phyloP scores from a whole-genome alignment of 2,888 invertebrate species.

The Endomychus coccineus region DNA sequence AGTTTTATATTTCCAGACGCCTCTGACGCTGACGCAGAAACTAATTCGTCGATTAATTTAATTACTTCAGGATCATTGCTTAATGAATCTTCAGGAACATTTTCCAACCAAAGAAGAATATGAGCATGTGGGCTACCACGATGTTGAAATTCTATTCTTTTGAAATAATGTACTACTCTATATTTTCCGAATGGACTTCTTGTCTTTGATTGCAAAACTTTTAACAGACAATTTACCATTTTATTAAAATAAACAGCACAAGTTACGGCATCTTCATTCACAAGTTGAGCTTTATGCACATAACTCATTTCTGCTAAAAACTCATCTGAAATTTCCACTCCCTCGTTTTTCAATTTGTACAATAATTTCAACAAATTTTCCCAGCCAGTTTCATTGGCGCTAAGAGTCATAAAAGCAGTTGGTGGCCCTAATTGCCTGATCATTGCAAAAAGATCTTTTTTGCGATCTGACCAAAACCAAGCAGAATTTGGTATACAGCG shows the following conservation, averaged over 20 bases:
- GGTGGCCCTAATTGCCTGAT: slow-evolving; percentile 18
- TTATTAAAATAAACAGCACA: slow-evolving; percentile 35
- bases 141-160: slow-evolving; percentile 35
- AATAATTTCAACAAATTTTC: slow-evolving; percentile 31
- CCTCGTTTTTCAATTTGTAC: slow-evolving; percentile 26
- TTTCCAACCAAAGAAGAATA: slow-evolving; percentile 31
- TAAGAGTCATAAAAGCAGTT: slow-evolving; percentile 11
- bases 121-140: slow-evolving; percentile 30
- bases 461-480: slow-evolving; percentile 35
- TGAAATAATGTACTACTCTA: slow-evolving; percentile 30
- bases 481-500: slow-evolving; percentile 36
- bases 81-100: slow-evolving; percentile 25
- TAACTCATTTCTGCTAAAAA: slow-evolving; percentile 13
- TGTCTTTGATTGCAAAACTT: slow-evolving; percentile 29
- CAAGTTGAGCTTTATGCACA: slow-evolving; percentile 25
- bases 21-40: slow-evolving; percentile 25
- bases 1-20: slow-evolving; percentile 28
- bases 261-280: slow-evolving; percentile 33
- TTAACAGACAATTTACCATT: slow-evolving; percentile 29
- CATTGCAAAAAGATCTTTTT: slow-evolving; percentile 28
- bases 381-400: slow-evolving; percentile 40
- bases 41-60: slow-evolving; percentile 25
- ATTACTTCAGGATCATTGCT: slow-evolving; percentile 20
- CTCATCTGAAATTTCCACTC: slow-evolving; percentile 9
- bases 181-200: slow-evolving; percentile 30